A percentile compares a stretch with the other conserved stretches of the same genome.
phyloP scores from a whole-genome alignment of 2,113 vertebrate genomes.

The Seriola quinqueradiata region DNA sequence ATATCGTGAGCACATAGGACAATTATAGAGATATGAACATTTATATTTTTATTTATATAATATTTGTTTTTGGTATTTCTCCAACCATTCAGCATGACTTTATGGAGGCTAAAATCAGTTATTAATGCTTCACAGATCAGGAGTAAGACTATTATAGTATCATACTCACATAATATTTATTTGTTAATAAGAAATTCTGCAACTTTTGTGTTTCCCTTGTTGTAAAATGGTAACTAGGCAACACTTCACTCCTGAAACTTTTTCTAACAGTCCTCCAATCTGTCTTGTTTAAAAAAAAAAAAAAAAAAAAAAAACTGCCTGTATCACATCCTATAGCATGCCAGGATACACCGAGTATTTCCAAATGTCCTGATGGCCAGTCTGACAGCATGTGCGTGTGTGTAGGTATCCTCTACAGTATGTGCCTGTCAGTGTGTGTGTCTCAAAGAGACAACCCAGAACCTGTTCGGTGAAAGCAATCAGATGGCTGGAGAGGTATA shows the following conservation, averaged over 20 bases:
- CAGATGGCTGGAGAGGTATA: slow-evolving; percentile 70
- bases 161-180: neutral
- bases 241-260: slow-evolving; percentile 19
- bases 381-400: slow-evolving; percentile 55
- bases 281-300: slow-evolving; percentile 17
- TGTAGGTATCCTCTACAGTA: slow-evolving; percentile 45
- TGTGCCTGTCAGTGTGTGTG: slow-evolving; percentile 58
- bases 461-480: slow-evolving; percentile 67
- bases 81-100: neutral
- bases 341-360: slow-evolving; percentile 42
- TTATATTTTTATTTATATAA: too few species aligned
- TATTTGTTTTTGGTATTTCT: neutral
- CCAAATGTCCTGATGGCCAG: slow-evolving; percentile 56
- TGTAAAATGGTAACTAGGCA: slow-evolving; percentile 3
- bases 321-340: slow-evolving; percentile 25
- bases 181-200: neutral
- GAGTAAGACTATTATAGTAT: neutral
- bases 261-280: slow-evolving; percentile 28
- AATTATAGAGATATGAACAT: neutral
- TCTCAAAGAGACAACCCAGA: slow-evolving; percentile 56
- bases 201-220: neutral
- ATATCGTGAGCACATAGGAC: neutral
- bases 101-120: neutral
- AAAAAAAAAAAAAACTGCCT: slow-evolving; percentile 13
- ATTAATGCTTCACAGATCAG: neutral